A percentile compares a stretch with the other conserved stretches of the same genome.
phyloP scores from a whole-genome alignment of 2,113 vertebrate genomes.

The Siniperca knerii region DNA sequence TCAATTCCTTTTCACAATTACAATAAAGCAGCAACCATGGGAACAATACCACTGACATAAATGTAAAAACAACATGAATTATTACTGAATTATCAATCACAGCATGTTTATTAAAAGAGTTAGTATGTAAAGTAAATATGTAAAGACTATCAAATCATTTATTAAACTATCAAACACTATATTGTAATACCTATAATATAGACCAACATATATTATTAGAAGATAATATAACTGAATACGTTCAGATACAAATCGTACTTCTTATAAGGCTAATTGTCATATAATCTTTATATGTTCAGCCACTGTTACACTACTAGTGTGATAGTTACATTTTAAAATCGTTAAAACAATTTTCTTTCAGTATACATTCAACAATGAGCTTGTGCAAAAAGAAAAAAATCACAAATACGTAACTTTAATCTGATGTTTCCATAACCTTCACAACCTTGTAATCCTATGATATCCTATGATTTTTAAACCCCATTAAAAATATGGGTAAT shows the following conservation, averaged over 20 bases:
- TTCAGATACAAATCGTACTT: slow-evolving; percentile 70
- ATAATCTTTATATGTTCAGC: slow-evolving; percentile 30
- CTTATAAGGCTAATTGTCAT: slow-evolving; percentile 41
- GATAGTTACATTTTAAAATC: slow-evolving; percentile 28
- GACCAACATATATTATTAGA: slow-evolving; percentile 75
- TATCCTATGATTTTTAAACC: slow-evolving; percentile 17
- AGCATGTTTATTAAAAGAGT: slow-evolving; percentile 64
- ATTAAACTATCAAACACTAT: slow-evolving; percentile 66
- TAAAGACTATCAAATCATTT: slow-evolving; percentile 55
- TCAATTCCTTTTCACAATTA: slow-evolving; percentile 61
- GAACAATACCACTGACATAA: slow-evolving; percentile 51
- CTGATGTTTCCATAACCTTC: slow-evolving; percentile 21
- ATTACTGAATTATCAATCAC: slow-evolving; percentile 66
- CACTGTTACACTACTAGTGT: slow-evolving; percentile 46
- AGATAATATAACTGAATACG: slow-evolving; percentile 57
- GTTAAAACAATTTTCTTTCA: slow-evolving; percentile 42
- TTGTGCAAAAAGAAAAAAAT: slow-evolving; percentile 67
- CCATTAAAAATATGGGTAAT: slow-evolving; percentile 66
- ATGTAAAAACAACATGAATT: slow-evolving; percentile 52
- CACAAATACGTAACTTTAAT: slow-evolving; percentile 22
- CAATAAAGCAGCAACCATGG: slow-evolving; percentile 75
- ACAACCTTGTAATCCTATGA: slow-evolving; percentile 7
- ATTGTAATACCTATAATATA: slow-evolving; percentile 62
- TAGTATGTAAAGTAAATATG: slow-evolving; percentile 56
- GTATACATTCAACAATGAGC: slow-evolving; percentile 73